Evolutionary conservation across 2,113 vertebrate genomes (phyloP).

Genomic region (Lepisosteus oculatus): DNA sequence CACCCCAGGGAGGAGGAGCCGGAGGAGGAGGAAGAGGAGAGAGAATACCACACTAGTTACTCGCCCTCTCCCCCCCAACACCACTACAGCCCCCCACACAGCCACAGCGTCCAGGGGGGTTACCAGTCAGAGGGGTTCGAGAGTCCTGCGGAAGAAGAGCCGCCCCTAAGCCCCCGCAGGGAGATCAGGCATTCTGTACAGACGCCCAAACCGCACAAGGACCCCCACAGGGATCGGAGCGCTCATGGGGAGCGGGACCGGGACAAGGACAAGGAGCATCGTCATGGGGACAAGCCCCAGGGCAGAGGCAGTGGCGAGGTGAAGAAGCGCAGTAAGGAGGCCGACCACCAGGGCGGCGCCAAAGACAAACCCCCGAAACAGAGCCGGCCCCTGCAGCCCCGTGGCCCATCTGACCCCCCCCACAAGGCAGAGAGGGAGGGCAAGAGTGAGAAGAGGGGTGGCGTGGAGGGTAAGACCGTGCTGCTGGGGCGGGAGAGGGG

Average conservation of each 20-base stretch:
- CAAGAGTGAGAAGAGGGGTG: slow-evolving; percentile 64
- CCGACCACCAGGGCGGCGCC: slow-evolving; percentile 56
- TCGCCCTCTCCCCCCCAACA: slow-evolving; percentile 71
- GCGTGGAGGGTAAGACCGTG: slow-evolving; percentile 53
- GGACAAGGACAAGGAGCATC: slow-evolving; percentile 32
- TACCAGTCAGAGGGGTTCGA: slow-evolving; percentile 64
- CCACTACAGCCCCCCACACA: slow-evolving; percentile 60
- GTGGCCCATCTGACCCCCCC: slow-evolving; percentile 24
- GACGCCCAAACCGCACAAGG: slow-evolving; percentile 47
- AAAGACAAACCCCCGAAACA: slow-evolving; percentile 56
- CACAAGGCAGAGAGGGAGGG: slow-evolving; percentile 37
- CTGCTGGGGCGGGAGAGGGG: not conserved
- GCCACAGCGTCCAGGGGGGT: slow-evolving; percentile 43
- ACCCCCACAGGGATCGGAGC: slow-evolving; percentile 48
- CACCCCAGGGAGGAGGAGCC: slow-evolving; percentile 51
- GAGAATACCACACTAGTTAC: slow-evolving; percentile 69
- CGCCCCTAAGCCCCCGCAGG: slow-evolving; percentile 38
- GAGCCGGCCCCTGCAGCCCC: slow-evolving; percentile 33
- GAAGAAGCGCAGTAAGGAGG: slow-evolving; percentile 48
- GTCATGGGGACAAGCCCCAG: slow-evolving; percentile 26
- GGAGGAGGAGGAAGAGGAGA: slow-evolving; percentile 50
- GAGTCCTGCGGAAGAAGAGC: slow-evolving; percentile 71
- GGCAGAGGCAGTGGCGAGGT: slow-evolving; percentile 23
- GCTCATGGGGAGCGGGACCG: slow-evolving; percentile 34
- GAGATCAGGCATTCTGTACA: slow-evolving; percentile 33